Evolutionary conservation across 2,113 vertebrate species (phyloP).

Genomic region (Odontesthes bonariensis): DNA sequence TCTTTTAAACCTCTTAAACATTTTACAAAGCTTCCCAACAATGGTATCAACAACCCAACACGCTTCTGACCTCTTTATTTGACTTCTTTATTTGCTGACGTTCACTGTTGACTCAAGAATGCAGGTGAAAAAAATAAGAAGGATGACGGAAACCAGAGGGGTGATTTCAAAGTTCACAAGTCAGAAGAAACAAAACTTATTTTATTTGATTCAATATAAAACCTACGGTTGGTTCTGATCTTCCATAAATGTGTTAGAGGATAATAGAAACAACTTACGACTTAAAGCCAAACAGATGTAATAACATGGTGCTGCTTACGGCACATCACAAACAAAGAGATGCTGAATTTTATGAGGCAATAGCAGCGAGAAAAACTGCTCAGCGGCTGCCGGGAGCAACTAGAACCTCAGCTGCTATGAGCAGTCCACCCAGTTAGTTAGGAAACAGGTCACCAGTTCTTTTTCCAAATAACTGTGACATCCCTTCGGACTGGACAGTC

Average conservation of each 20-base stretch:
- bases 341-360: not conserved
- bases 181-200: not conserved
- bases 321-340: not conserved
- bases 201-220: not conserved
- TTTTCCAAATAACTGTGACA: constrained; percentile 9
- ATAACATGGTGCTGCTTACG: not conserved
- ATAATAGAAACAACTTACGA: not conserved
- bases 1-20: not conserved
- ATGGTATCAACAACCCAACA: constrained; percentile 15
- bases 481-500: not conserved
- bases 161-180: not conserved
- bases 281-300: not conserved
- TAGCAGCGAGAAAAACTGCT: not conserved
- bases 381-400: not conserved
- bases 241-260: too few species aligned
- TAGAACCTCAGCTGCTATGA: not conserved
- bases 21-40: not conserved
- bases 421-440: constrained; percentile 2
- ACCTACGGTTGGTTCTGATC: not conserved
- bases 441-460: constrained; percentile 3
- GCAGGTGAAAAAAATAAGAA: not conserved
- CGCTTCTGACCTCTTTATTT: constrained; percentile 14
- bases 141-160: not conserved
- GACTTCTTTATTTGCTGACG: constrained; percentile 22
- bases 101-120: not conserved